phyloP scores from a whole-genome alignment of 2,888 invertebrate species.

The Eurytoma californica region DNA sequence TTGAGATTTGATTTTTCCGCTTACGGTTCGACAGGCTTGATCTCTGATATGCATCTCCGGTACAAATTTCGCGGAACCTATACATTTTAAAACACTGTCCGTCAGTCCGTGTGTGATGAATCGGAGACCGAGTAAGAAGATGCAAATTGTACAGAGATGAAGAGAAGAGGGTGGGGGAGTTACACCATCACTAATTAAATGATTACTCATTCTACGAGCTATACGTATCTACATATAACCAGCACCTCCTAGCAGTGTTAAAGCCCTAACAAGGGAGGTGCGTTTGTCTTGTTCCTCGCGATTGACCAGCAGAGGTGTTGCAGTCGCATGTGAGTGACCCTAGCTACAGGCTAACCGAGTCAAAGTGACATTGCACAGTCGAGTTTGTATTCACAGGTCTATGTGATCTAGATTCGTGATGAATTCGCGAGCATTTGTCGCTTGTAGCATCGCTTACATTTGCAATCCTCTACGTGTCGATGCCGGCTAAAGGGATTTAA shows the following conservation, averaged over 20 bases:
- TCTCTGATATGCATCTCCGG: too few relatives aligned
- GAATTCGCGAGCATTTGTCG: conserved; percentile 26
- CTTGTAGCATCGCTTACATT: background rate
- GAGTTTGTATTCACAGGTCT: background rate
- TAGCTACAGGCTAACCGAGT: background rate
- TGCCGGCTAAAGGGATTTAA: background rate
- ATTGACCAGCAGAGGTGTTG: too few relatives aligned
- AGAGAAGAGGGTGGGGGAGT: conserved; percentile 34
- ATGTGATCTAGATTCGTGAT: conserved; percentile 37
- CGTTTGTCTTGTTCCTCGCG: too few relatives aligned
- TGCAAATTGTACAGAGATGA: conserved; percentile 5
- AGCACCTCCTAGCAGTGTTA: conserved; percentile 20
- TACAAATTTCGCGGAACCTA: too few relatives aligned
- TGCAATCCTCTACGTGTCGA: conserved; percentile 8
- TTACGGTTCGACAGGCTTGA: too few relatives aligned
- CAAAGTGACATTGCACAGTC: background rate
- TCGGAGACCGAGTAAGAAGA: too few relatives aligned
- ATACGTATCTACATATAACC: conserved; percentile 58
- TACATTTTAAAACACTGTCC: too few relatives aligned
- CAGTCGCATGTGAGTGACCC: too few relatives aligned
- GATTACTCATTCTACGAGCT: conserved; percentile 73
- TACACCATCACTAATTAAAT: conserved; percentile 74
- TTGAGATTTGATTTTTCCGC: too few relatives aligned
- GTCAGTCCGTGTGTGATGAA: too few relatives aligned
- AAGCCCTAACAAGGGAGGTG: too few relatives aligned